Percentiles rank a stretch among this genome's conserved stretches.
Conservation (phyloP, 2,888 invertebrate species). For the Drosophila koepferae region DNA sequence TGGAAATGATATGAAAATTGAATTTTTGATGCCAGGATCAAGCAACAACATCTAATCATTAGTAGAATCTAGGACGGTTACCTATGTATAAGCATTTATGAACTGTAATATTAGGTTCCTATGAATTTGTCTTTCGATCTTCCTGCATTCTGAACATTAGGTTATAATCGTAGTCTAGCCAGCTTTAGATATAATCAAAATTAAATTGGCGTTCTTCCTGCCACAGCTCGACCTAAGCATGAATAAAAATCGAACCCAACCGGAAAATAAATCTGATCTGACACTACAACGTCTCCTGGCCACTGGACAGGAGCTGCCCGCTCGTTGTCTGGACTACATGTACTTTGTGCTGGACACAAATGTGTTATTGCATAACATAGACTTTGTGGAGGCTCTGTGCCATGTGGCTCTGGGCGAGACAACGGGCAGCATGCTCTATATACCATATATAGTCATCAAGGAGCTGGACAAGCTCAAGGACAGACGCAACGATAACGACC, state of each 20-base stretch:
- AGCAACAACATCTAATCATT: too few species aligned
- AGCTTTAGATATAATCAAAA: not conserved
- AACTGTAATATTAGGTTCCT: too few species aligned
- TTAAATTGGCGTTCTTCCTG: not conserved
- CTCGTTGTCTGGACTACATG: conserved; percentile 67
- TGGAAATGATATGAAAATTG: too few species aligned
- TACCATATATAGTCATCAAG: conserved; percentile 86
- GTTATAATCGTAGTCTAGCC: not conserved
- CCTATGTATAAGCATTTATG: too few species aligned
- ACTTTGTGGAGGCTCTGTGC: conserved; percentile 83
- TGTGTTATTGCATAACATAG: conserved; percentile 85
- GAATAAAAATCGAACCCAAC: not conserved
- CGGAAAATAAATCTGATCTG: not conserved
- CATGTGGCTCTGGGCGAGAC: conserved; percentile 74
- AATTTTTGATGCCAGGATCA: too few species aligned
- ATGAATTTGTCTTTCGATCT: too few species aligned
- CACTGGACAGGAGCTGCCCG: conserved; percentile 51
- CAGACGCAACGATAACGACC: conserved; percentile 58
- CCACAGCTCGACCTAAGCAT: not conserved
- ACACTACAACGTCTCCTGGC: conserved; percentile 2
- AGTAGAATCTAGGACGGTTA: too few species aligned
- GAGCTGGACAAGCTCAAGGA: conserved; percentile 86
- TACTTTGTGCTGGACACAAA: conserved; percentile 86
- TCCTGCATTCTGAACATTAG: too few species aligned
- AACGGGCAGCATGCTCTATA: conserved; percentile 82